Conservation (phyloP, 2,888 invertebrate species). For the Choreutis nemorana region DNA sequence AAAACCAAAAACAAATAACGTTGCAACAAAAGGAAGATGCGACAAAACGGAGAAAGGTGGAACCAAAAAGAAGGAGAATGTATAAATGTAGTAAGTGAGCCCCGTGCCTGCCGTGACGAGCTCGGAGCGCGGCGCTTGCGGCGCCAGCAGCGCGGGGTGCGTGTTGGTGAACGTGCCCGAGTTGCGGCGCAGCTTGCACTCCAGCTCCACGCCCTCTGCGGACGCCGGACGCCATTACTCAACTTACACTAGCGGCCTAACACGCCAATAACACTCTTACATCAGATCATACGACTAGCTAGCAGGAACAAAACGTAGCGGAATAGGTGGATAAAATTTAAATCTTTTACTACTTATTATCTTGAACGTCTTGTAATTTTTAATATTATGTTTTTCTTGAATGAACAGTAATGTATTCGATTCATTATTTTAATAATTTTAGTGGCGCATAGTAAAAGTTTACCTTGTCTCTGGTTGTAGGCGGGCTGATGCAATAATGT, state of each 20-base stretch:
- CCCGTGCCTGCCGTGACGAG: slow-evolving; percentile 57
- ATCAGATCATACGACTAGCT: too few species aligned
- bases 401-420: too few species aligned
- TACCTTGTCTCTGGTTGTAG: slow-evolving; percentile 51
- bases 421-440: too few species aligned
- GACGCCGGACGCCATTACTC: too few species aligned
- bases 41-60: slow-evolving; percentile 2
- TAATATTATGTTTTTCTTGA: too few species aligned
- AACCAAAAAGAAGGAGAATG: slow-evolving; percentile 1
- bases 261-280: too few species aligned
- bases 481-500: slow-evolving; percentile 88
- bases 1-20: slow-evolving; percentile 1
- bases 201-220: slow-evolving; percentile 38
- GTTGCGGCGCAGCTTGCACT: slow-evolving; percentile 45
- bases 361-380: too few species aligned
- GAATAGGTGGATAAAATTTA: too few species aligned
- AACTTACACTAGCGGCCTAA: too few species aligned
- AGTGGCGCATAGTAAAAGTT: too few species aligned
- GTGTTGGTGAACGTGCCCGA: slow-evolving; percentile 53
- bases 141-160: slow-evolving; percentile 45
- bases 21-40: slow-evolving; percentile 6
- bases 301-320: too few species aligned
- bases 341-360: too few species aligned
- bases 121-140: slow-evolving; percentile 48
- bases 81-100: slow-evolving; percentile 1